Base-by-base conservation (phyloP, 37 sponge, comb jelly and placozoan species). In the Aphrocallistes beatrix region DNA sequence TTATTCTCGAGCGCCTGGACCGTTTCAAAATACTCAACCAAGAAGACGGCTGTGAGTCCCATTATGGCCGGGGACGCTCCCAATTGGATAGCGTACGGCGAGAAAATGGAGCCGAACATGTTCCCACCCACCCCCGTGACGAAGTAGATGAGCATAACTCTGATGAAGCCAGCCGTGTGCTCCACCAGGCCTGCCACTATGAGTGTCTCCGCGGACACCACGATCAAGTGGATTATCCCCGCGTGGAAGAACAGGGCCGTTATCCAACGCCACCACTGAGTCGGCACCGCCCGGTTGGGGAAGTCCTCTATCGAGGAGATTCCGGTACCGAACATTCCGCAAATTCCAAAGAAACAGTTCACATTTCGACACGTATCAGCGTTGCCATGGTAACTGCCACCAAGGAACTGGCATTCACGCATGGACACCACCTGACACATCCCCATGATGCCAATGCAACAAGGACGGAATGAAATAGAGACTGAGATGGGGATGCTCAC, bases 121-220 rank as follows among this genome's bases (percentile, higher is more conserved):
- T 94, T 89, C 10, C 98, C 98, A 39, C 98, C 98, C 23, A 97
- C 82, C 38, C 93, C 98, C 84, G 90, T 88, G 81, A 94, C 81
- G 85, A 94, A 81, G 82, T 97, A 97, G 83, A 97, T 97, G 39
- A 94, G 86, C 0, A 86, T 85, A n/a, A 91, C 83, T 47, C 98
- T 37, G 34, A 97, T 88, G 89, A 93, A 94, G 23, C 98, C 98
- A 51, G 94, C 93, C 36, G 93, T 92, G 0, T 89, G 82, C 88
- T 97, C 98, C n/a, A 97, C 94, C 90, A 93, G 91, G 9, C 90
- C 86, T 0, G 95, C 98, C 50, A 97, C 37, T 75, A 92, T 91
- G 34, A 97, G 88, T 87, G 94, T 95, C 16, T 91, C 83, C 8
- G 82, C 83, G 30, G 92, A 37, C 32, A 93, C 82, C 0, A 93